A percentile compares a stretch with the other conserved stretches of the same genome.
Evolutionary conservation across 2,888 invertebrate species (phyloP).

Genomic region (Agrotis exclamationis): DNA sequence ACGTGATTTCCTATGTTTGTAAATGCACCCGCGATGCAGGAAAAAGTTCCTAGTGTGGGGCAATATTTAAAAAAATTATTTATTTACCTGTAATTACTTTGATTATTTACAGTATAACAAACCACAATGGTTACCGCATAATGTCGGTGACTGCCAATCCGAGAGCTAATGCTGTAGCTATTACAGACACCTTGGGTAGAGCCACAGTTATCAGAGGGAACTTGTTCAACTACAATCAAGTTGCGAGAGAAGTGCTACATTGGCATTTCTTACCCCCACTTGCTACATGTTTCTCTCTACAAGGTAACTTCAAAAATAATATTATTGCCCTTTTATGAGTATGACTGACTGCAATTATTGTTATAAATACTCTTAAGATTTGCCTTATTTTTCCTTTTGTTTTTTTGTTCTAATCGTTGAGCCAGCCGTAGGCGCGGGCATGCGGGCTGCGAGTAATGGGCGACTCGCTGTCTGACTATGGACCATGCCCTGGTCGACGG

Average conservation of each 20-base stretch:
- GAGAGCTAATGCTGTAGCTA: slow-evolving; percentile 77
- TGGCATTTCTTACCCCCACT: slow-evolving; percentile 87
- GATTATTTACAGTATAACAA: slow-evolving; percentile 73
- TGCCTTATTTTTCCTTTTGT: neutral
- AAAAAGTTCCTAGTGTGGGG: too few relatives aligned
- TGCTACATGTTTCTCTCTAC: slow-evolving; percentile 81
- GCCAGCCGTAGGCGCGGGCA: too few relatives aligned
- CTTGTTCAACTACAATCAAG: slow-evolving; percentile 74
- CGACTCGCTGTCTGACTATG: too few relatives aligned
- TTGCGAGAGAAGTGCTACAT: slow-evolving; percentile 83
- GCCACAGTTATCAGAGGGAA: slow-evolving; percentile 80
- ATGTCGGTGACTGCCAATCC: slow-evolving; percentile 83
- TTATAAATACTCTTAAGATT: neutral
- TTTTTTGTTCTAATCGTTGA: too few relatives aligned
- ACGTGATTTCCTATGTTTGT: too few relatives aligned
- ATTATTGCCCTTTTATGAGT: neutral
- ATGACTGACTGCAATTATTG: neutral
- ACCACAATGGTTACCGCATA: slow-evolving; percentile 78
- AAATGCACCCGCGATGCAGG: too few relatives aligned
- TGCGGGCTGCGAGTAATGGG: too few relatives aligned
- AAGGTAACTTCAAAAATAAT: slow-evolving; percentile 73
- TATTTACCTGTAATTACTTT: neutral
- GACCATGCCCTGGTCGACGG: too few relatives aligned
- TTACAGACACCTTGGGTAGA: slow-evolving; percentile 84
- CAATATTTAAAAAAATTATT: neutral